Conservation (phyloP, 2,113 vertebrate genomes). For the Nesogale talazaci region DNA sequence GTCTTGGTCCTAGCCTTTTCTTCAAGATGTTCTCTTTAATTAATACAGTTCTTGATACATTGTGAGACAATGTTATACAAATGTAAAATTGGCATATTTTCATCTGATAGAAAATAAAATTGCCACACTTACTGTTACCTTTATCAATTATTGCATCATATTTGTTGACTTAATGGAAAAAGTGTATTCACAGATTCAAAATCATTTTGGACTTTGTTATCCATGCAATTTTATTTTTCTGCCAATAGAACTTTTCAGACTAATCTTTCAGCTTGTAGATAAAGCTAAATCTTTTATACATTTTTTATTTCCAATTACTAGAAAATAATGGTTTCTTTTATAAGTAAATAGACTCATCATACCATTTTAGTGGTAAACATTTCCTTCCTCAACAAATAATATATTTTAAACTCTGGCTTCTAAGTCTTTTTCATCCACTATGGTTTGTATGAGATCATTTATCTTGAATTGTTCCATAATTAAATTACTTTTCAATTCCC, state of each 20-base stretch:
- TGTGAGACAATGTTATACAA: neutral
- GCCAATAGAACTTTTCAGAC: conserved; percentile 17
- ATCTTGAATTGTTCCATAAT: conserved; percentile 6
- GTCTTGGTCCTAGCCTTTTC: neutral
- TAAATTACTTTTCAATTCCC: conserved; percentile 33
- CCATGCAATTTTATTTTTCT: conserved; percentile 2
- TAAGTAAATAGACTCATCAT: conserved; percentile 52
- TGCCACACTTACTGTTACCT: neutral
- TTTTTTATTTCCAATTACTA: conserved; percentile 30
- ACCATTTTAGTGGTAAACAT: conserved; percentile 44
- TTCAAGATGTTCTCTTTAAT: neutral
- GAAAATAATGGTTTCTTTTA: conserved; percentile 19
- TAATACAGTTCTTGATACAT: neutral
- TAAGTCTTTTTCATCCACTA: conserved; percentile 29
- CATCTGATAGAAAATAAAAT: neutral
- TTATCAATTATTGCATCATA: neutral
- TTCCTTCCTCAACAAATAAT: conserved; percentile 40
- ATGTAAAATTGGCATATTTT: neutral
- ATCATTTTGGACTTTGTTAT: neutral
- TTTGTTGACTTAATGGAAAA: neutral
- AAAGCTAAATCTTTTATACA: conserved; percentile 37
- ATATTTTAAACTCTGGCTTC: conserved; percentile 48
- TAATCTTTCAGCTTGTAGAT: conserved; percentile 27
- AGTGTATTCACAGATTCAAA: neutral
- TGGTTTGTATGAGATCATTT: neutral